Conservation (phyloP, 2,888 invertebrate genomes). For the Acanthopleura granulata region DNA sequence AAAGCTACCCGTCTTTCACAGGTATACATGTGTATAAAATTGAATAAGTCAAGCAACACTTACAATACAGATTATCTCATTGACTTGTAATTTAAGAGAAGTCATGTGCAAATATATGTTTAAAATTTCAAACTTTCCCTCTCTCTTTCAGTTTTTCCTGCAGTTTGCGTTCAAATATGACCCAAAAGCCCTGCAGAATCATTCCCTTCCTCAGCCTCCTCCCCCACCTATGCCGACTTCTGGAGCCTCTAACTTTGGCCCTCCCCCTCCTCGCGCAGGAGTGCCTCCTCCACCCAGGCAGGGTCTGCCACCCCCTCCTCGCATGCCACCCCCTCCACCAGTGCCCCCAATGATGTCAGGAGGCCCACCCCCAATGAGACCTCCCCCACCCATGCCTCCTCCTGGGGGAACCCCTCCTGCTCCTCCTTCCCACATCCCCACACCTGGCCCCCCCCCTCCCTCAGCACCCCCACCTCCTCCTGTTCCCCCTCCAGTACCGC, state of each 20-base stretch:
- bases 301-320: constrained; percentile 5
- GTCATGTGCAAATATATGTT: background rate
- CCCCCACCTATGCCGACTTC: background rate
- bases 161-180: constrained; percentile 13
- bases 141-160: constrained; percentile 13
- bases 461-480: constrained; percentile 10
- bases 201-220: background rate
- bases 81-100: background rate
- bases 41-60: too few species aligned
- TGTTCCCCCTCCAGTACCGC: constrained; percentile 1
- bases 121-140: background rate
- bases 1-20: too few species aligned
- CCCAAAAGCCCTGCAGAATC: background rate
- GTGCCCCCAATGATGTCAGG: background rate
- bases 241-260: background rate
- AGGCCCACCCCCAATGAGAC: background rate
- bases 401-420: constrained; percentile 4
- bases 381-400: constrained; percentile 14
- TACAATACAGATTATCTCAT: too few species aligned
- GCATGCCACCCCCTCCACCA: constrained; percentile 11
- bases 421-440: background rate
- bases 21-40: too few species aligned
- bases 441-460: background rate
- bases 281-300: constrained; percentile 1
- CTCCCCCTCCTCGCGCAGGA: background rate